Evolutionary conservation across 1,140 invertebrate species (phyloP).

Genomic region (Aphelinus atriplicis): DNA sequence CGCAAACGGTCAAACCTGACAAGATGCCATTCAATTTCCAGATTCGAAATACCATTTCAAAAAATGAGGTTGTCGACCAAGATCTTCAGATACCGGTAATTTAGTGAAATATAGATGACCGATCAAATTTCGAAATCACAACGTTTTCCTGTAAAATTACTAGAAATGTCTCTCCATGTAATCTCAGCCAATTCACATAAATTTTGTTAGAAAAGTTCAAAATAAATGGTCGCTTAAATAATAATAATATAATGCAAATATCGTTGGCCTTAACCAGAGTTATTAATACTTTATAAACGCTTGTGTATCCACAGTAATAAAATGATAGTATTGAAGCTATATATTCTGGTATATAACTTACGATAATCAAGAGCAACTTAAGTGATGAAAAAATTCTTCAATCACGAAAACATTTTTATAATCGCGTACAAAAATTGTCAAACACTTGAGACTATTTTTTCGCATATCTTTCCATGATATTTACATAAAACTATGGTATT

Average conservation of each 20-base stretch:
- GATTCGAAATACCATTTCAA: too few species aligned
- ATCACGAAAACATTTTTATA: neutral
- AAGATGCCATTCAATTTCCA: too few species aligned
- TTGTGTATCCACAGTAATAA: neutral
- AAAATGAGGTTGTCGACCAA: too few species aligned
- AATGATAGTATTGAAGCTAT: conserved; percentile 1
- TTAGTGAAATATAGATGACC: too few species aligned
- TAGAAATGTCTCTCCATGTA: too few species aligned
- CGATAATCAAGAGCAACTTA: conserved; percentile 22
- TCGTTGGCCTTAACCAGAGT: neutral
- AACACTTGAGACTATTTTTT: neutral
- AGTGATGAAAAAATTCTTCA: conserved; percentile 9
- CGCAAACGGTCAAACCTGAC: too few species aligned
- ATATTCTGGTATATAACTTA: conserved; percentile 18
- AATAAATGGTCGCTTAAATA: conserved; percentile 15
- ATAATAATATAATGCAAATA: conserved; percentile 6
- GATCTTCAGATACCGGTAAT: too few species aligned
- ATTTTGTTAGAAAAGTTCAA: conserved; percentile 1
- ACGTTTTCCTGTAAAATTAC: too few species aligned
- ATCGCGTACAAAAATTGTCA: neutral
- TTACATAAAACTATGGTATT: conserved; percentile 17
- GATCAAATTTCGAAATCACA: too few species aligned
- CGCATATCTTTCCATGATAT: neutral
- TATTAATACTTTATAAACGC: conserved; percentile 24
- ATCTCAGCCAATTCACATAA: neutral